These are phyloP conservation scores for Sarcoramphus papa DNA, from an alignment of 2,797 vertebrate species.

Conservation along the genomic window DNA sequence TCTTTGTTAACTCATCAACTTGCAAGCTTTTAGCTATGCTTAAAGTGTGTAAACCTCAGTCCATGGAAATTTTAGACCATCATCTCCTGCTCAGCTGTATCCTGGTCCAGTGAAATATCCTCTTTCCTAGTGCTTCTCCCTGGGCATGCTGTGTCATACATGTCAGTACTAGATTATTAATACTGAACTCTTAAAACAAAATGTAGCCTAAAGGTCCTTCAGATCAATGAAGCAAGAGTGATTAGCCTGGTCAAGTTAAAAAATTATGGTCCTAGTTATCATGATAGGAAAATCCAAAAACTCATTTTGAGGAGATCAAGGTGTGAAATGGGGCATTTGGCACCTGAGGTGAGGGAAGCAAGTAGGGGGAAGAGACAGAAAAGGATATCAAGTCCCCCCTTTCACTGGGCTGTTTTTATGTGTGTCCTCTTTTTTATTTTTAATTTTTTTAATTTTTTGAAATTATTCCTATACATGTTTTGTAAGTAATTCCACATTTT, in stretches of 20 bases:
- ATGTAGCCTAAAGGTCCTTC: not conserved
- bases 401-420: not conserved
- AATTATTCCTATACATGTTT: not conserved
- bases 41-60: not conserved
- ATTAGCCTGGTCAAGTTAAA: not conserved
- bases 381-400: not conserved
- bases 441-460: not conserved
- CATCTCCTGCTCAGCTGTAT: not conserved
- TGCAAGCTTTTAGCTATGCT: not conserved
- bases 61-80: not conserved
- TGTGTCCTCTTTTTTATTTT: not conserved
- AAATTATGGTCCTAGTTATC: not conserved
- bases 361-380: not conserved
- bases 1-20: not conserved
- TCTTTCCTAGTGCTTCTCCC: not conserved
- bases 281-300: not conserved
- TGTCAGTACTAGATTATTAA: not conserved
- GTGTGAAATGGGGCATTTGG: not conserved
- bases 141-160: fast-evolving
- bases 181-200: not conserved
- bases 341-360: not conserved
- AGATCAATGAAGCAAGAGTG: not conserved
- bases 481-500: not conserved
- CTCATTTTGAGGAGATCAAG: not conserved
- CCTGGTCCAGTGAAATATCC: not conserved